Conservation (phyloP, 2,113 vertebrate species). For the Microcebus tavaratra region DNA sequence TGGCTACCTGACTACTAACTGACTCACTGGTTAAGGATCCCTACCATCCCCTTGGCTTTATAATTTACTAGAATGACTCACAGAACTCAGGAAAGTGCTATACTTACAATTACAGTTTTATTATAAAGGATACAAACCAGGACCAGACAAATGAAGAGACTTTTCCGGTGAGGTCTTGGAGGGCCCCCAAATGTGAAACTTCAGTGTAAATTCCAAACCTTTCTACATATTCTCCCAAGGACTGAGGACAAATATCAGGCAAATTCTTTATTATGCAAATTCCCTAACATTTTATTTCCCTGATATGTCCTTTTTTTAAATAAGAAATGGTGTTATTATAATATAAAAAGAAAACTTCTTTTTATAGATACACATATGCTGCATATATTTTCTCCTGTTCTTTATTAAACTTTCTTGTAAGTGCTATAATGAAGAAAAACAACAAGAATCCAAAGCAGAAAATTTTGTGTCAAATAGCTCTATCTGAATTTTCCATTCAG, state of each 20-base stretch:
- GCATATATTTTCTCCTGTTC: neutral
- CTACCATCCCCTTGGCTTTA: too few species aligned
- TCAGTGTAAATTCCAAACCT: neutral
- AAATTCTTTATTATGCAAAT: neutral
- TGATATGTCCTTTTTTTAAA: neutral
- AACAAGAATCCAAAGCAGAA: neutral
- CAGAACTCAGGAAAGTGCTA: too few species aligned
- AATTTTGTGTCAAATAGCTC: neutral
- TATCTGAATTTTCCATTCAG: neutral
- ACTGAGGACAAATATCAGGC: neutral
- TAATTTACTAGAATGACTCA: too few species aligned
- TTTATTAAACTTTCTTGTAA: slow-evolving; percentile 10
- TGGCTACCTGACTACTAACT: too few species aligned
- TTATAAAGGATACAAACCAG: too few species aligned
- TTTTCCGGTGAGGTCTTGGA: neutral
- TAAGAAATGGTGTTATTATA: neutral
- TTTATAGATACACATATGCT: neutral
- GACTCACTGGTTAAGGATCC: too few species aligned
- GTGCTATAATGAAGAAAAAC: neutral
- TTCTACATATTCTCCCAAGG: neutral
- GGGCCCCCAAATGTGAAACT: neutral
- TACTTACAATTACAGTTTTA: too few species aligned
- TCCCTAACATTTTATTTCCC: neutral
- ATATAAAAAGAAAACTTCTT: neutral
- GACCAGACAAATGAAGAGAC: neutral